These are phyloP conservation scores for Nomada lathburiana DNA, from an alignment of 2,888 invertebrate species.

Conservation along the genomic window DNA sequence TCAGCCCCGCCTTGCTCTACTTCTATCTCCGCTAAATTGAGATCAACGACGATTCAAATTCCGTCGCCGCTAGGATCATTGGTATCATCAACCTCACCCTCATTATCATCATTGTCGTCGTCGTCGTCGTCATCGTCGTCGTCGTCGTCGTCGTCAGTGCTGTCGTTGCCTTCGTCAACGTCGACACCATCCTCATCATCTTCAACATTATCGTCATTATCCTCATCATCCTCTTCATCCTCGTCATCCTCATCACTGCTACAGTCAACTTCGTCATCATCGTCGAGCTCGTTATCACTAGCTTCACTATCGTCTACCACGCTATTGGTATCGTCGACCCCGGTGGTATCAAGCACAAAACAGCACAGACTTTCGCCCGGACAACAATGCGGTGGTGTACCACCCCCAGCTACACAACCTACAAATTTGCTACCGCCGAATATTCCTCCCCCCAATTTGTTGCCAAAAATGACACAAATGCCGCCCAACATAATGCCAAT, in stretches of 20 bases:
- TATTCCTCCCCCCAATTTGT: slow-evolving; percentile 75
- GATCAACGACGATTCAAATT: slow-evolving; percentile 26
- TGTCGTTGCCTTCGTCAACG: background rate
- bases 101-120: background rate
- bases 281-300: slow-evolving; percentile 8
- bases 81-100: no score
- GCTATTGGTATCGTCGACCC: slow-evolving; percentile 12
- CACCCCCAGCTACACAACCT: slow-evolving; percentile 67
- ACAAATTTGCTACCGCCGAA: slow-evolving; percentile 82
- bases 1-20: slow-evolving; percentile 14
- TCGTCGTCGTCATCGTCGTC: background rate
- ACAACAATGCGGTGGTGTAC: slow-evolving; percentile 69
- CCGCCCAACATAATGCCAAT: slow-evolving; percentile 79
- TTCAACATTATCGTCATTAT: background rate
- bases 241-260: background rate
- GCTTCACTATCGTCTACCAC: slow-evolving; percentile 22
- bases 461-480: slow-evolving; percentile 80
- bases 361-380: slow-evolving; percentile 69
- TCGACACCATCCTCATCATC: background rate
- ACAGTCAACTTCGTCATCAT: background rate
- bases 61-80: background rate
- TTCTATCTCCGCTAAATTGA: background rate
- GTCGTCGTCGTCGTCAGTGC: background rate
- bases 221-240: background rate
- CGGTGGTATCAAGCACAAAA: slow-evolving; percentile 45